Evolutionary conservation across 2,113 vertebrate genomes (phyloP), one percentile per base, ranked within the genome.

Genomic region (Seriola dumerili): DNA sequence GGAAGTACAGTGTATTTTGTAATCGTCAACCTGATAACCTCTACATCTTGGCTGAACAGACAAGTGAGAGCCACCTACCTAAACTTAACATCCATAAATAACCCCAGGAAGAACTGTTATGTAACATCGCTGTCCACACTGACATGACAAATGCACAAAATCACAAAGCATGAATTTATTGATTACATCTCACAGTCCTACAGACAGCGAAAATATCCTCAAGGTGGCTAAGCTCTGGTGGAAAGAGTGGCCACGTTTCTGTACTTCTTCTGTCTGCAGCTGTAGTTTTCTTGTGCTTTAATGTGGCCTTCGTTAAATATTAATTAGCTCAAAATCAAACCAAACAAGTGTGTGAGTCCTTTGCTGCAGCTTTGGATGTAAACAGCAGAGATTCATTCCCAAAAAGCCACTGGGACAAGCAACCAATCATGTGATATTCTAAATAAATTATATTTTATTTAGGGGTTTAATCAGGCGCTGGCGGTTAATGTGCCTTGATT

Each of bases 391-490:
- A 10, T 38, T 19, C 11, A 52, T 42, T 71, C 9, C 61, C 38
- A 65, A n/a, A 72, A 84, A 78, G 34, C 40, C 36, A 38, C 23
- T 23, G 36, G 64, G 58, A 84, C 40, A 79, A 52, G 44, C 67
- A 89, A 76, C 64, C 80, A 80, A 72, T 87, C 64, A 67, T 71
- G 76, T 40, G 36, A 61, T 38, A 48, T 78, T 80, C 67, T 65
- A 55, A 79, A 84, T 87, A 40, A 82, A 84, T 87, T 3, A 84
- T 84, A 81, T 90, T 78, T 83, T 80, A 88, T 84, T 89, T 71
- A 88, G 83, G 62, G 34, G 25, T 74, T 81, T 81, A 79, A 89
- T 90, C 76, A 81, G 78, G 48, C 63, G 29, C 29, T 71, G 62
- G 36, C 16, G 1, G 66, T 50, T 13, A 82, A 81, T 78, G 48